Conservation (phyloP, 53 echinoderm and acorn worm species). For the Hippasteria phrygiana region DNA sequence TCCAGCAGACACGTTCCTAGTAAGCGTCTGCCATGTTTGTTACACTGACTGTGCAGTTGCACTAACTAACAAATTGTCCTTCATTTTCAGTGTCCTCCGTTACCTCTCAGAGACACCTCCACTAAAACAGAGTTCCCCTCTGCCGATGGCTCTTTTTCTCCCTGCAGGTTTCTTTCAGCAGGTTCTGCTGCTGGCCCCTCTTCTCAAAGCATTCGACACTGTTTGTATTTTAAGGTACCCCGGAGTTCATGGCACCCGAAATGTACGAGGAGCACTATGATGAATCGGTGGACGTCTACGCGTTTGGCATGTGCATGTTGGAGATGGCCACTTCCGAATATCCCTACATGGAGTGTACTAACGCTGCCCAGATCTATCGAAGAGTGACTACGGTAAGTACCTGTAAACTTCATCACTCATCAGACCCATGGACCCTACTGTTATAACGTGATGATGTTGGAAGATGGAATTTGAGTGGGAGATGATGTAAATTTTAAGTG, state of each 20-base stretch:
- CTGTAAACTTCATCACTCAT: no score
- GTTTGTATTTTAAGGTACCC: conserved; percentile 98
- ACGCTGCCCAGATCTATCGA: conserved; percentile 95
- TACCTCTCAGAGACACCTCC: conserved; percentile 47
- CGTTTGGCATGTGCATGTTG: conserved; percentile 98
- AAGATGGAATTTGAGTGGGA: no score
- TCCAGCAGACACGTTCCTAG: background rate
- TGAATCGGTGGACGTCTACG: conserved; percentile 97
- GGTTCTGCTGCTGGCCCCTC: conserved; percentile 75
- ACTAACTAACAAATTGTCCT: conserved; percentile 7
- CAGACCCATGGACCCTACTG: no score
- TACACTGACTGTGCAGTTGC: background rate
- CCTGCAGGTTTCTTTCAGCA: conserved; percentile 72
- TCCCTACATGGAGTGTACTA: conserved; percentile 94
- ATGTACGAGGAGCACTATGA: conserved; percentile 99
- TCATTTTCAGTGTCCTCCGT: conserved; percentile 34
- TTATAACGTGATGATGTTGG: no score
- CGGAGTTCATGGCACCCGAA: conserved; percentile 99
- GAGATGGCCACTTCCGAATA: conserved; percentile 99
- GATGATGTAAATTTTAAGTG: no score
- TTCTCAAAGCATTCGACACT: conserved; percentile 71
- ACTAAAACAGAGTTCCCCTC: conserved; percentile 63
- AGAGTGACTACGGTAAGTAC: conserved; percentile 98
- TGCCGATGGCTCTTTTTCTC: conserved; percentile 61
- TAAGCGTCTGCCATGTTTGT: background rate